These are phyloP conservation scores for Cryptoblepharus egeriae DNA, from an alignment of 2,797 vertebrate genomes.

Conservation along the genomic window DNA sequence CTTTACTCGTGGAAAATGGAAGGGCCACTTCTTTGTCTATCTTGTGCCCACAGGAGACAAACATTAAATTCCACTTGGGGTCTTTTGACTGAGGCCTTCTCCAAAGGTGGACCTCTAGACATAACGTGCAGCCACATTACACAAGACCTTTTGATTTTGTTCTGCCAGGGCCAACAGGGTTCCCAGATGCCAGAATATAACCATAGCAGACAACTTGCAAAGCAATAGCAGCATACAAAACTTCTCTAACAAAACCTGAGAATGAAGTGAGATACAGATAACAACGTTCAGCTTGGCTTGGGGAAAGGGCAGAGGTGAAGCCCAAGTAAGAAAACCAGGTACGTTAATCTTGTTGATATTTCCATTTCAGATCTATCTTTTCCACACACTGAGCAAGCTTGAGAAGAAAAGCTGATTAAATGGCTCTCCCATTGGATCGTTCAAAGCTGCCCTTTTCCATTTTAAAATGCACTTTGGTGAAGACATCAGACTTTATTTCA, in stretches of 20 bases:
- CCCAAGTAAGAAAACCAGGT: too few relatives aligned
- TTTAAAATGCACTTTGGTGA: background rate
- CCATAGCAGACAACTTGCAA: background rate
- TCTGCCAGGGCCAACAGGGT: background rate
- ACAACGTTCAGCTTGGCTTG: background rate
- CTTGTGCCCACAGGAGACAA: too few relatives aligned
- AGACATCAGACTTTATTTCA: background rate
- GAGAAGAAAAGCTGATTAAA: slow-evolving; percentile 8
- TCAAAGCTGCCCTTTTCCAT: background rate
- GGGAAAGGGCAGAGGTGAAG: too few relatives aligned
- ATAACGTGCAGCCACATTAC: background rate
- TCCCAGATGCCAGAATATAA: background rate
- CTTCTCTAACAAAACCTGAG: background rate
- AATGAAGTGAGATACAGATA: background rate
- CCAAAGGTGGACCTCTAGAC: too few relatives aligned
- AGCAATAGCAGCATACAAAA: background rate
- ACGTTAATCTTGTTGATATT: background rate
- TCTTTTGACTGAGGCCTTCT: too few relatives aligned
- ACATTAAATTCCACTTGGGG: too few relatives aligned
- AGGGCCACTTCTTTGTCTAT: too few relatives aligned
- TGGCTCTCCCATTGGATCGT: background rate
- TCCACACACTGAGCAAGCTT: background rate
- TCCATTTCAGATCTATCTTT: slow-evolving; percentile 14
- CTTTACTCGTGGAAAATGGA: too few relatives aligned
- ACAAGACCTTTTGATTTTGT: background rate